Evolutionary conservation across 2,797 vertebrate genomes (phyloP).

Genomic region (Pipistrellus kuhlii): DNA sequence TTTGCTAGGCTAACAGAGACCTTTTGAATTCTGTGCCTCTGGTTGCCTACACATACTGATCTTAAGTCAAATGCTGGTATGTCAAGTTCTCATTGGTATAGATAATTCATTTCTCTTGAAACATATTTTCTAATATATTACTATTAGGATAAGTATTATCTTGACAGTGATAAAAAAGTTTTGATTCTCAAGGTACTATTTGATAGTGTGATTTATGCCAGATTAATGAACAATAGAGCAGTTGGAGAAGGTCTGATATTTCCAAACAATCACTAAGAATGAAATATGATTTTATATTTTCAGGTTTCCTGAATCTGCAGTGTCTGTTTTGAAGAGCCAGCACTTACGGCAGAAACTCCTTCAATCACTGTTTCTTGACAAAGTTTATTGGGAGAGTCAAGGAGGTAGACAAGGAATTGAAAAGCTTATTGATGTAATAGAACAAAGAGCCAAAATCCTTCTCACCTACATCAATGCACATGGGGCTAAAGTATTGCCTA

Average conservation of each 20-base stretch:
- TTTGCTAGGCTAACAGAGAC: not conserved
- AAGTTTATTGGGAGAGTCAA: slow-evolving; percentile 97
- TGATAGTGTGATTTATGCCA: slow-evolving; percentile 7
- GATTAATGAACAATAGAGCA: slow-evolving; percentile 3
- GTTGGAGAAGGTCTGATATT: not conserved
- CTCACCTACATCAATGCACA: slow-evolving; percentile 96
- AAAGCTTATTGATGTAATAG: slow-evolving; percentile 96
- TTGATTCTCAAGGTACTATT: slow-evolving; percentile 28
- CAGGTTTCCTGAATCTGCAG: slow-evolving; percentile 94
- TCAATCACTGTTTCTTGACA: slow-evolving; percentile 97
- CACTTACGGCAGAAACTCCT: slow-evolving; percentile 95
- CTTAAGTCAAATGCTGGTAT: not conserved
- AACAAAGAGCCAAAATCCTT: slow-evolving; percentile 93
- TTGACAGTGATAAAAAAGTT: slow-evolving; percentile 38
- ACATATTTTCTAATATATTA: not conserved
- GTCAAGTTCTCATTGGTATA: not conserved
- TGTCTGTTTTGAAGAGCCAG: slow-evolving; percentile 93
- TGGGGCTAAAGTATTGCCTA: slow-evolving; percentile 91
- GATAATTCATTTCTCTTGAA: slow-evolving; percentile 34
- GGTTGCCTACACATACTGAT: not conserved
- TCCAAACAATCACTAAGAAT: slow-evolving; percentile 28
- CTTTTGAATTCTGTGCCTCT: not conserved
- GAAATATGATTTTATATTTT: slow-evolving; percentile 69
- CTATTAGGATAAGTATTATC: slow-evolving; percentile 8
- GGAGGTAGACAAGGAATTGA: slow-evolving; percentile 96